phyloP scores from a whole-genome alignment of 1,140 invertebrate genomes.

The Planococcus citri region DNA sequence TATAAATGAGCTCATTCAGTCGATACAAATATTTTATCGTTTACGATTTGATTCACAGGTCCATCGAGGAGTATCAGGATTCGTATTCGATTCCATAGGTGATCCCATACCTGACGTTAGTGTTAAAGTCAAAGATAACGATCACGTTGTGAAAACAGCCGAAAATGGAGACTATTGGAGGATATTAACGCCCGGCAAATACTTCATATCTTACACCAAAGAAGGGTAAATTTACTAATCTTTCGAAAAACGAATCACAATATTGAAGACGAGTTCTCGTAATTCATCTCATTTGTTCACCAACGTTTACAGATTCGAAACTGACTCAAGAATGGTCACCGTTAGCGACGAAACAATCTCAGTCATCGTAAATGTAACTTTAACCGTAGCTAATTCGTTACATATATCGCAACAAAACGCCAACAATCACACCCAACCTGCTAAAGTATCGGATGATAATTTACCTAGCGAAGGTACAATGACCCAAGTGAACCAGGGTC shows the following conservation, averaged over 20 bases:
- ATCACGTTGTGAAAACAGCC: conserved; percentile 55
- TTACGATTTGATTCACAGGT: conserved; percentile 44
- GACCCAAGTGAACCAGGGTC: too few relatives aligned
- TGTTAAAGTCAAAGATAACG: conserved; percentile 56
- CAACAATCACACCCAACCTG: background rate
- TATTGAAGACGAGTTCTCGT: background rate
- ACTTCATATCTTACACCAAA: conserved; percentile 63
- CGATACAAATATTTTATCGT: background rate
- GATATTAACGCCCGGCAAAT: conserved; percentile 71
- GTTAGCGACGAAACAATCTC: background rate
- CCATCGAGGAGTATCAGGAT: conserved; percentile 75
- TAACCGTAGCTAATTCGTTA: background rate
- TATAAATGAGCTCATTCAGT: too few relatives aligned
- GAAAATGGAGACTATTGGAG: conserved; percentile 85
- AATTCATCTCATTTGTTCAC: background rate
- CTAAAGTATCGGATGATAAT: too few relatives aligned
- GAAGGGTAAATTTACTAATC: conserved; percentile 40
- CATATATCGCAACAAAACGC: background rate
- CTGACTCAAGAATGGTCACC: background rate
- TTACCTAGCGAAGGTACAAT: too few relatives aligned
- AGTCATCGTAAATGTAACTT: background rate
- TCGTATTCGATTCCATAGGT: conserved; percentile 63
- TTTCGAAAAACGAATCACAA: background rate
- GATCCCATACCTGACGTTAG: conserved; percentile 57
- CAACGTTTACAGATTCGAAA: background rate